A percentile compares a stretch with the other conserved stretches of the same genome.
Conservation (phyloP, 2,888 invertebrate genomes). For the Anarsia innoxiella region DNA sequence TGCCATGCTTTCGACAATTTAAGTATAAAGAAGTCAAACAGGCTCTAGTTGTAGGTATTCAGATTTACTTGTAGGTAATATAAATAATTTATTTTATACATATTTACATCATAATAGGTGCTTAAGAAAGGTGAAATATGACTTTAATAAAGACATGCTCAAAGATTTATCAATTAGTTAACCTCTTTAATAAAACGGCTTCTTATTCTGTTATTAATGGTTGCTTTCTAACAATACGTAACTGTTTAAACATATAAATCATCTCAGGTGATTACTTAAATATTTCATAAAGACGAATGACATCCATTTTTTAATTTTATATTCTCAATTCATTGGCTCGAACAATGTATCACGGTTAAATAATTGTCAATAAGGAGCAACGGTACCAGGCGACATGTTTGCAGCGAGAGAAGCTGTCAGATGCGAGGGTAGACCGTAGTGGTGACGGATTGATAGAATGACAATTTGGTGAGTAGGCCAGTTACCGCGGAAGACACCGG, state of each 20-base stretch:
- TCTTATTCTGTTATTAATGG: too few species aligned
- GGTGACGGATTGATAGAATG: slow-evolving; percentile 70
- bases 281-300: slow-evolving; percentile 10
- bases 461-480: slow-evolving; percentile 73
- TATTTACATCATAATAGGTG: too few species aligned
- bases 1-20: too few species aligned
- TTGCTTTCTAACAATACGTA: slow-evolving; percentile 9
- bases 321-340: slow-evolving; percentile 29
- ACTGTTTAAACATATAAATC: slow-evolving; percentile 12
- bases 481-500: slow-evolving; percentile 59
- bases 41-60: too few species aligned
- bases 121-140: too few species aligned
- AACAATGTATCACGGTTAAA: slow-evolving; percentile 34
- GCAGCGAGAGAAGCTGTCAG: slow-evolving; percentile 39
- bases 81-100: too few species aligned
- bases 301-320: slow-evolving; percentile 14
- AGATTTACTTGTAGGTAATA: too few species aligned
- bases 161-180: not conserved
- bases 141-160: too few species aligned
- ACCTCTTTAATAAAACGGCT: slow-evolving; percentile 1
- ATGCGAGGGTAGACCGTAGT: slow-evolving; percentile 62
- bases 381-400: slow-evolving; percentile 40
- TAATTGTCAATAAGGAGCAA: slow-evolving; percentile 40
- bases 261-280: slow-evolving; percentile 10
- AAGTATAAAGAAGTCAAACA: too few species aligned